Percentiles rank a stretch among this genome's conserved stretches.
phyloP scores from a whole-genome alignment of 1,140 invertebrate genomes.

The Temnothorax curvispinosus region DNA sequence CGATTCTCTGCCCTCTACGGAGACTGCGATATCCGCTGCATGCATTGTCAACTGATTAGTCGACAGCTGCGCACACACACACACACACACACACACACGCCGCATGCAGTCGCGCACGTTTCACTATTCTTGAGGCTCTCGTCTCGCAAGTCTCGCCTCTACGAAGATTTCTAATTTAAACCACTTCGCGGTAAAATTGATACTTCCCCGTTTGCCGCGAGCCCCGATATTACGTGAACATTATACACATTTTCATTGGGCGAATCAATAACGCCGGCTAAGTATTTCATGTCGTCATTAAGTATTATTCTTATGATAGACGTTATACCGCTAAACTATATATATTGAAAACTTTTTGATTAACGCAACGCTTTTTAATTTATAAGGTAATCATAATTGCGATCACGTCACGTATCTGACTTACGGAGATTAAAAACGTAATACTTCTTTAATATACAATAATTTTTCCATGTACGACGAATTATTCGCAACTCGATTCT shows the following conservation, averaged over 20 bases:
- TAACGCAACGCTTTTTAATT: conserved; percentile 41
- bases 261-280: conserved; percentile 11
- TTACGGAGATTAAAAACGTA: neutral
- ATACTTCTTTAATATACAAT: neutral
- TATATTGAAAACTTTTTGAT: neutral
- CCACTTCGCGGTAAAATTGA: conserved; percentile 4
- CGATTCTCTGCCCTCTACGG: conserved; percentile 4
- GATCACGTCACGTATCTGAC: neutral
- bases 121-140: conserved; percentile 23
- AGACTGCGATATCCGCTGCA: conserved; percentile 35
- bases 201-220: neutral
- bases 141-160: neutral
- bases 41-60: conserved; percentile 35
- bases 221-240: neutral
- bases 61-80: conserved; percentile 51
- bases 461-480: neutral
- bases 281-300: conserved; percentile 14
- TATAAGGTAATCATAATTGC: conserved; percentile 15
- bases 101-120: neutral
- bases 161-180: conserved; percentile 54
- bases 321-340: conserved; percentile 6
- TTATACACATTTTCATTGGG: conserved; percentile 16
- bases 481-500: neutral
- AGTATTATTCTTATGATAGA: conserved; percentile 41
- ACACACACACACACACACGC: neutral